A percentile compares a stretch with the other conserved stretches of the same genome.
Conservation (phyloP, 1,140 invertebrate species). For the Galendromus occidentalis region DNA sequence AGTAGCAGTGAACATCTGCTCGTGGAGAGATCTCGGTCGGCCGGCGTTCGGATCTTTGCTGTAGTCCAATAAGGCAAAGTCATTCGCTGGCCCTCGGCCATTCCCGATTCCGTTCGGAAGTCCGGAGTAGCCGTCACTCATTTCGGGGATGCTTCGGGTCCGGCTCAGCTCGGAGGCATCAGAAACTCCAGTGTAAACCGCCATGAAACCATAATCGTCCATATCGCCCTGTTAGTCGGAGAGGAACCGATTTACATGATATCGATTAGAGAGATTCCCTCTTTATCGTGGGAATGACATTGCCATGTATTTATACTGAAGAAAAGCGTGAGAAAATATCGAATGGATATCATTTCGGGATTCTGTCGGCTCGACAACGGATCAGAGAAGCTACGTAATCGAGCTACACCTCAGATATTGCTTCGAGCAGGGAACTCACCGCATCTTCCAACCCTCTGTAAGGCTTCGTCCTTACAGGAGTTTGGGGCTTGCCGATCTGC, state of each 20-base stretch:
- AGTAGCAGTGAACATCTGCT: background rate
- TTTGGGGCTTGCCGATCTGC: constrained; percentile 2
- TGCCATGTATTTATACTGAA: too few species aligned
- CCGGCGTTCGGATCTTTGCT: background rate
- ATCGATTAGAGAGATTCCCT: too few species aligned
- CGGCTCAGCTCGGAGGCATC: background rate
- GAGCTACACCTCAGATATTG: too few species aligned
- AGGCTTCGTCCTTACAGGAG: background rate
- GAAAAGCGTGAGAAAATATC: too few species aligned
- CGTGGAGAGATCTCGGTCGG: background rate
- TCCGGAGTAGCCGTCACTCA: background rate
- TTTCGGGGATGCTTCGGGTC: background rate
- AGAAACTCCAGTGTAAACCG: background rate
- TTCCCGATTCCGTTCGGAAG: background rate
- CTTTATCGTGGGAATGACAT: too few species aligned
- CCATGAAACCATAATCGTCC: constrained; percentile 1
- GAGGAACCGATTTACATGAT: too few species aligned
- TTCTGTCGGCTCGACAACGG: too few species aligned
- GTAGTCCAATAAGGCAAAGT: background rate
- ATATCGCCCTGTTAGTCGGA: background rate
- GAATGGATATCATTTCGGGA: too few species aligned
- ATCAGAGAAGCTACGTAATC: too few species aligned
- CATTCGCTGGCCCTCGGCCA: background rate
- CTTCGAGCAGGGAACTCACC: too few species aligned
- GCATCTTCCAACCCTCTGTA: too few species aligned